Base-by-base conservation (phyloP, 1,140 invertebrate species). In the Ostrea edulis region DNA sequence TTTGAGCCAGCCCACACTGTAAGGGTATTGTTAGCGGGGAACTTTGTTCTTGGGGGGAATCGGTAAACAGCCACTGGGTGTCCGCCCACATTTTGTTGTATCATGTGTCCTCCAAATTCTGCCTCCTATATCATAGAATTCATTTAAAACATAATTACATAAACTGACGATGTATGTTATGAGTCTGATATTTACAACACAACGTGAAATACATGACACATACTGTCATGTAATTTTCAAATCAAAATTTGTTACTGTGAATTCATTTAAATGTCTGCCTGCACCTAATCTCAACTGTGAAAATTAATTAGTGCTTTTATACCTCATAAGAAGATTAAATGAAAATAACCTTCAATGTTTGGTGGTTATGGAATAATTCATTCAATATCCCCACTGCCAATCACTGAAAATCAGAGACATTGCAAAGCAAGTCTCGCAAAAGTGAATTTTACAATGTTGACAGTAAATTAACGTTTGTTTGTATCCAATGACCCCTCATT, bases 1-100 rank as follows among this genome's bases (percentile, higher is more conserved):
- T 91, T 92, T 54, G 88, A 91, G 12, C 92, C 93, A 20, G 94
- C 92, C 92, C 93, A 95, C 11, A 95, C 92, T 3, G 94, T 95
- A 29, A 95, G 92, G 17, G 93, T 94, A 62, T 89, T 90, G n/a
- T 93, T 91, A 8, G 91, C 87, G 44, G 92, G 71, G 77, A 95
- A 93, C 83, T 93, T 93, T 51, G 93, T 92, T 9, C 92, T 88
- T 14, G 92, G 91, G 44, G 94, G 94, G 87, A 95, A 94, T 68
- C 94, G 90, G 90, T 91, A 95, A 5, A 95, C 93, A 25, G 94
- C 93, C 12, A 95, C 93, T 25, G 94, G 94, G 85, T 94, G 93
- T 55, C 94, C 94, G 3, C 93, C 93, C 8, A 95, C 93, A 88
- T 94, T 94, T 88, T 95, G 95, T 87, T 95, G 93, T 8, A 95